A percentile compares a stretch with the other conserved stretches of the same genome.
These are phyloP conservation scores for Thecocarcelia acutangulata DNA, from an alignment of 2,888 invertebrate genomes.

Conservation along the genomic window DNA sequence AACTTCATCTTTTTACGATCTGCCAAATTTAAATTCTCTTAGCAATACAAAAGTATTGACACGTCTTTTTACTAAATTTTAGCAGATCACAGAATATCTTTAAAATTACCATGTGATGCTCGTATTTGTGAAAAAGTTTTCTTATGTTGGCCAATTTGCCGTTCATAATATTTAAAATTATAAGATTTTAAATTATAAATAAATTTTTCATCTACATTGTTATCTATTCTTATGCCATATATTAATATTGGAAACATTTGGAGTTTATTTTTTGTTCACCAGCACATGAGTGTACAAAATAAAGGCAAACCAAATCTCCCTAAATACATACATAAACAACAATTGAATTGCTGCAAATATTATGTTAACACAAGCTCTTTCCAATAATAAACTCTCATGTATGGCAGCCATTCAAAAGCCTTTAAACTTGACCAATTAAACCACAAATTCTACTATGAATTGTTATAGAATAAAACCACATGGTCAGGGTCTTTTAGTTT, in stretches of 20 bases:
- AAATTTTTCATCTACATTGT: too few species aligned
- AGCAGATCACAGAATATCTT: too few species aligned
- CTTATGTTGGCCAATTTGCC: too few species aligned
- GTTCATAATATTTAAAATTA: too few species aligned
- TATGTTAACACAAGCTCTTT: slow-evolving; percentile 53
- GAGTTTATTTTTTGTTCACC: slow-evolving; percentile 39
- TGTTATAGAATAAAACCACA: slow-evolving; percentile 38
- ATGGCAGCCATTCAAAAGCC: slow-evolving; percentile 45
- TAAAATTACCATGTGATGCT: too few species aligned
- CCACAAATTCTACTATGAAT: slow-evolving; percentile 63
- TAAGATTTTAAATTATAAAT: too few species aligned
- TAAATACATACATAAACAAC: slow-evolving; percentile 22
- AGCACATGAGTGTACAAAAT: background rate
- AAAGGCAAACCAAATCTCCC: background rate
- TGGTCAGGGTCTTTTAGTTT: slow-evolving; percentile 53
- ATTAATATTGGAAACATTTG: background rate
- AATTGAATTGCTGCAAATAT: slow-evolving; percentile 51
- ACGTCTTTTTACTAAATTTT: too few species aligned
- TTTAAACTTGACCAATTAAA: slow-evolving; percentile 61
- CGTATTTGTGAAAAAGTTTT: too few species aligned
- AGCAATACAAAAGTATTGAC: too few species aligned
- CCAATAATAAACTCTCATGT: slow-evolving; percentile 16
- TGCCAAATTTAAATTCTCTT: too few species aligned
- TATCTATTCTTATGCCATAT: too few species aligned
- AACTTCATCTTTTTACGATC: too few species aligned